Base-by-base conservation (phyloP, 1,140 invertebrate species). In the Papilio polytes region DNA sequence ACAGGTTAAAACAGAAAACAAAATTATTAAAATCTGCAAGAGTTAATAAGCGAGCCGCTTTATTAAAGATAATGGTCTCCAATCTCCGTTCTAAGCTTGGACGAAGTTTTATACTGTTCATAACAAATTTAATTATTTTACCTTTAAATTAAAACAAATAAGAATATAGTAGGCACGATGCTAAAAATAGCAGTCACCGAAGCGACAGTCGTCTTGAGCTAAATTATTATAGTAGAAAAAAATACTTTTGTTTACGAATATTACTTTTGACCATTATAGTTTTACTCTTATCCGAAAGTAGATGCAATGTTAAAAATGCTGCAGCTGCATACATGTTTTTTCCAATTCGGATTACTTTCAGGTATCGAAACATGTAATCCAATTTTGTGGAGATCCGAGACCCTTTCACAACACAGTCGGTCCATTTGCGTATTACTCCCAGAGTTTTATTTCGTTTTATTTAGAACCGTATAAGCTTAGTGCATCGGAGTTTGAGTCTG, bases 21-120 rank as follows among this genome's bases (percentile, higher is more conserved):
- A 70, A 70, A 70, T 36, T 70, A 70, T 31, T 31, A 31, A 70
- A 70, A 26, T 26, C 26, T 70, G 1, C 26, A 63, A 63, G 59
- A 63, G 59, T 63, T 70, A 70, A 70, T 70, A 70, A 70, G 26
- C 26, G 63, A 70, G 26, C 26, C 15, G 26, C 4, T 70, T 70
- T 70, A 70, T 70, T 70, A 70, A 70, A 70, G 12, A 36, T 70
- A 70, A 70, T 36, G 63, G 36, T 63, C 59, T 63, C 20, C 20
- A 63, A 70, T 70, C 63, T 36, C 63, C 26, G 63, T 31, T 70
- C 13, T 12, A 31, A 70, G 63, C 26, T 26, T 31, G 59, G 9
- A 66, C 59, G 59, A 70, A 70, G 22, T 70, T 31, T 70, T 31
- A 70, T 70, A 36, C 63, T 36, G 63, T 36, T 70, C 3, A 70